phyloP scores from a whole-genome alignment of 1,140 invertebrate species.

The Amphibalanus amphitrite region DNA sequence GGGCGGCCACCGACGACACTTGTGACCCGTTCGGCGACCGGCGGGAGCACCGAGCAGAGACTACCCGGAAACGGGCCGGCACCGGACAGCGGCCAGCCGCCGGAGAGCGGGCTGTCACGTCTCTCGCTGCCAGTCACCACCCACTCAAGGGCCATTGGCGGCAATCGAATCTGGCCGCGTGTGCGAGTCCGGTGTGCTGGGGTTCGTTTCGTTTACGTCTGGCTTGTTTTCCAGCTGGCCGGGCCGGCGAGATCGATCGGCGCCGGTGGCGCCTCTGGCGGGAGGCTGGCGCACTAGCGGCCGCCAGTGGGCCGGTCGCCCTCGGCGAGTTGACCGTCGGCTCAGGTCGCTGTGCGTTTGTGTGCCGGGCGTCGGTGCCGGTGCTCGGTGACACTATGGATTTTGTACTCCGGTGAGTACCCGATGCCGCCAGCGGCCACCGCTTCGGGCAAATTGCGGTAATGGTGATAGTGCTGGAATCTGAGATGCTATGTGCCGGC shows the following conservation, averaged over 20 bases:
- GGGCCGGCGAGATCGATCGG: neutral
- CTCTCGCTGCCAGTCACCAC: neutral
- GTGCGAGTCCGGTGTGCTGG: too few relatives aligned
- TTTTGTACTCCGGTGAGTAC: neutral
- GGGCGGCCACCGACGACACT: too few relatives aligned
- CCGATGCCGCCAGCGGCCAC: too few relatives aligned
- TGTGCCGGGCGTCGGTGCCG: neutral
- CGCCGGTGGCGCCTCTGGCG: neutral
- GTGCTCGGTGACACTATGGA: neutral
- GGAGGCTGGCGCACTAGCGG: neutral
- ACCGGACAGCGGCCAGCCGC: too few relatives aligned
- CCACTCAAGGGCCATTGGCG: neutral
- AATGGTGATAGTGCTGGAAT: too few relatives aligned
- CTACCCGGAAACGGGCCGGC: too few relatives aligned
- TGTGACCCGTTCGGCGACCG: too few relatives aligned
- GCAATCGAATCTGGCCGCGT: conserved; percentile 3
- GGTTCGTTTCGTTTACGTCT: neutral
- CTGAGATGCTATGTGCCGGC: too few relatives aligned
- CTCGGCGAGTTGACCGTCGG: neutral
- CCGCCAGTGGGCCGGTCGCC: too few relatives aligned
- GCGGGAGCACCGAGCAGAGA: too few relatives aligned
- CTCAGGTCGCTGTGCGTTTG: neutral
- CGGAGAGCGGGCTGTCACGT: too few relatives aligned
- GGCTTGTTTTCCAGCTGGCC: conserved; percentile 2
- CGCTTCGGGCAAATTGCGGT: too few relatives aligned